phyloP scores from a whole-genome alignment of 2,797 vertebrate species.

The Enteromius radiatus region DNA sequence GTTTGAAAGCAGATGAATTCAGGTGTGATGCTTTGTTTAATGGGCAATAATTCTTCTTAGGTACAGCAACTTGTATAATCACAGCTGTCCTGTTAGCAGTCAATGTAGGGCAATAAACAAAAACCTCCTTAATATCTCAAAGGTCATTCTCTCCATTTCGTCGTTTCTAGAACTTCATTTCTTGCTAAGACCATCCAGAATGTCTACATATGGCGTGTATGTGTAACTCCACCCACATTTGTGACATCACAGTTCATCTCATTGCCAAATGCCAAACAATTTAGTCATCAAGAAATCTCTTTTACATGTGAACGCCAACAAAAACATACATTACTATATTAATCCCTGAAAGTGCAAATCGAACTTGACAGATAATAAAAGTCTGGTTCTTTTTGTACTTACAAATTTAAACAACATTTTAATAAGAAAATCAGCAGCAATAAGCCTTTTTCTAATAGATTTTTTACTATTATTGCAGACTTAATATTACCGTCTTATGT shows the following conservation, averaged over 20 bases:
- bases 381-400: background rate
- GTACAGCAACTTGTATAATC: conserved; percentile 80
- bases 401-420: conserved; percentile 17
- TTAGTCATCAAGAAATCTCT: background rate
- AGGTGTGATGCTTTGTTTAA: conserved; percentile 72
- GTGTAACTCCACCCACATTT: conserved; percentile 43
- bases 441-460: conserved; percentile 20
- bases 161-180: conserved; percentile 61
- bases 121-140: conserved; percentile 68
- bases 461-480: conserved; percentile 8
- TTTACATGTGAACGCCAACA: background rate
- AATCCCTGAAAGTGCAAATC: conserved; percentile 1
- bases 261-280: conserved; percentile 10
- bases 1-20: conserved; percentile 74
- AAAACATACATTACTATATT: background rate
- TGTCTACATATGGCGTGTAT: conserved; percentile 25
- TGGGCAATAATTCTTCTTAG: conserved; percentile 81
- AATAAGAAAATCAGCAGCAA: conserved; percentile 37
- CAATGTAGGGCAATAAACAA: conserved; percentile 82
- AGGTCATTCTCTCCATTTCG: conserved; percentile 73
- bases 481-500: background rate
- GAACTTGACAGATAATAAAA: background rate
- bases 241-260: conserved; percentile 42
- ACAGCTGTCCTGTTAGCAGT: conserved; percentile 80
- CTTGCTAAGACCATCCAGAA: conserved; percentile 23